A percentile compares a stretch with the other conserved stretches of the same genome.
phyloP scores from a whole-genome alignment of 1,140 invertebrate genomes.

The Drosophila pseudoananassae region DNA sequence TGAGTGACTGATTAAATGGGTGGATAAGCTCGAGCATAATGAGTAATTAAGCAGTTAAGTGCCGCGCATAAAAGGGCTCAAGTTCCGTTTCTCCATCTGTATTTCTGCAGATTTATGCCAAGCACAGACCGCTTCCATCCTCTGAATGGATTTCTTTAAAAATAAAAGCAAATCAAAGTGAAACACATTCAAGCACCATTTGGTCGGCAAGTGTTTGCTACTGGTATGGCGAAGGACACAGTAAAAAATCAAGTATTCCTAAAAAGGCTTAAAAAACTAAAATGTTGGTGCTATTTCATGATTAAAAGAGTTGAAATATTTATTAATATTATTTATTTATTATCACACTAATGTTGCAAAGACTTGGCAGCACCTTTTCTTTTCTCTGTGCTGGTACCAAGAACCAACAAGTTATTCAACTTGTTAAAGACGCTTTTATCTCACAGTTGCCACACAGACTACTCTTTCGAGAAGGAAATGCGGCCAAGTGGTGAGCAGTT shows the following conservation, averaged over 20 bases:
- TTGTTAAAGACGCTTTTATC: constrained; percentile 61
- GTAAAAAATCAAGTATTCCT: background rate
- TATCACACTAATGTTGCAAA: too few relatives aligned
- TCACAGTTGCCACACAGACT: constrained; percentile 46
- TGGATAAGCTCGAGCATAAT: constrained; percentile 43
- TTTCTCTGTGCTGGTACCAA: background rate
- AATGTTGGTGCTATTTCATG: too few relatives aligned
- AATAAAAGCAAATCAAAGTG: constrained; percentile 54
- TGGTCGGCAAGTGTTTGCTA: constrained; percentile 48
- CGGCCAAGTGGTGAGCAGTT: constrained; percentile 56
- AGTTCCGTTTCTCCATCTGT: constrained; percentile 10
- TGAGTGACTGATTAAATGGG: constrained; percentile 39
- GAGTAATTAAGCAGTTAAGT: constrained; percentile 52
- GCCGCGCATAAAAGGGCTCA: constrained; percentile 35
- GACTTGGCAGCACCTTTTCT: background rate
- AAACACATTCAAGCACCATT: constrained; percentile 64
- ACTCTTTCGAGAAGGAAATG: constrained; percentile 28
- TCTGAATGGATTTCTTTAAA: constrained; percentile 46
- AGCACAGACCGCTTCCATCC: constrained; percentile 11
- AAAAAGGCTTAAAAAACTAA: background rate
- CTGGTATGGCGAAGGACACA: background rate
- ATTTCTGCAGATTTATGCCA: constrained; percentile 47
- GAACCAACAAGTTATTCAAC: constrained; percentile 55
- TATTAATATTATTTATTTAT: too few relatives aligned
- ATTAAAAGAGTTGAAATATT: too few relatives aligned